Conservation (phyloP, 1,140 invertebrate species). For the Drosophila fuyamai region DNA sequence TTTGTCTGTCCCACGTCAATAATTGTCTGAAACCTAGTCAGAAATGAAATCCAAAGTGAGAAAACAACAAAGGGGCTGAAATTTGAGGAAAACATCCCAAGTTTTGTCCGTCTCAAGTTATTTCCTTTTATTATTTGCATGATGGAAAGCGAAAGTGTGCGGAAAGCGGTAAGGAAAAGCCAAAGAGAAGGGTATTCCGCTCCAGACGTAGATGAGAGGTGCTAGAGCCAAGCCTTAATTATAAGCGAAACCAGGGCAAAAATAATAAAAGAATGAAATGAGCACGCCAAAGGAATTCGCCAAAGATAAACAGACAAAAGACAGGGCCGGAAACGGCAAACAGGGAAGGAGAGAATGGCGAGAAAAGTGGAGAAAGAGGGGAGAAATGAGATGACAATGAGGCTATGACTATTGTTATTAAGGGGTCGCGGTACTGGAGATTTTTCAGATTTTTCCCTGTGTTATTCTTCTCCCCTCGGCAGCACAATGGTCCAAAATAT, state of each 20-base stretch:
- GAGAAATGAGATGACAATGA: constrained; percentile 55
- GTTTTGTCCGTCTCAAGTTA: constrained; percentile 52
- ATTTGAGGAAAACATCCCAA: constrained; percentile 32
- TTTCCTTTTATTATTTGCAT: constrained; percentile 63
- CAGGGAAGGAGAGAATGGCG: constrained; percentile 18
- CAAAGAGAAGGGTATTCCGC: background rate
- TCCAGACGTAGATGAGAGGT: constrained; percentile 31
- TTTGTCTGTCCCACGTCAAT: constrained; percentile 44
- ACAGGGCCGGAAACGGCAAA: constrained; percentile 20
- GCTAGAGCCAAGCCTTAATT: constrained; percentile 67
- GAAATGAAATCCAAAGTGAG: constrained; percentile 26
- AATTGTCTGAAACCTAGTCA: constrained; percentile 36
- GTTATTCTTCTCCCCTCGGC: constrained; percentile 27
- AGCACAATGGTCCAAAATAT: constrained; percentile 66
- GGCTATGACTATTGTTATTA: constrained; percentile 69
- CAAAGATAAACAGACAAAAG: constrained; percentile 81
- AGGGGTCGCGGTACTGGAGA: constrained; percentile 46
- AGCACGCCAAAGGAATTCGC: constrained; percentile 61
- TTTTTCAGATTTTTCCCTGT: constrained; percentile 63
- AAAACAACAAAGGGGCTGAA: constrained; percentile 22
- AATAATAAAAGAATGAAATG: constrained; percentile 64
- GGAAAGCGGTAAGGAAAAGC: constrained; percentile 1
- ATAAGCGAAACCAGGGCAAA: constrained; percentile 58
- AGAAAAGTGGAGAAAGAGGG: constrained; percentile 26
- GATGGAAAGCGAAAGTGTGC: constrained; percentile 47